Base-by-base conservation (phyloP, 2,888 invertebrate genomes). In the Lepeophtheirus nordmannii region DNA sequence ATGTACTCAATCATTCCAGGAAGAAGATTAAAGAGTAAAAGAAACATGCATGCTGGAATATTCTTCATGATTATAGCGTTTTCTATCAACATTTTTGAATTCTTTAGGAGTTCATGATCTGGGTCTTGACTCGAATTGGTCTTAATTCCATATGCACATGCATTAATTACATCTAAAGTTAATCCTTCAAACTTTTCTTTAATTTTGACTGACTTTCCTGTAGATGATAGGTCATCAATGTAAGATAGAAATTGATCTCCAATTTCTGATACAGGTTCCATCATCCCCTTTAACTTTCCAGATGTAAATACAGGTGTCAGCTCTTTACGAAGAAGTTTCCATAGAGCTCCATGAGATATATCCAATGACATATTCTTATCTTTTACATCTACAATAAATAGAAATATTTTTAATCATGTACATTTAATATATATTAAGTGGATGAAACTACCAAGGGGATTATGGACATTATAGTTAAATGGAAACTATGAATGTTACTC, bases 281-380 rank as follows among this genome's bases (percentile, higher is more conserved):
- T 46, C 53, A 46, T 46, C 17, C 53, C 53, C 8, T 46, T 46
- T 8, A 46, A 17, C 8, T 46, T 46, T 46, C 53, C 53, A 46
- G 53, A 46, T 14, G 53, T 46, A 8, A 46, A 46, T n/a, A 46
- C 8, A n/a, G 53, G 53, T 3, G 53, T 5, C 30, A 46, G 8
- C 53, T 46, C 53, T 17, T 46, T 46, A 17, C 53, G 53, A 17
- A 46, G 53, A n/a, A 46, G 53, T 46, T 46, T 46, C 53, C 53
- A 46, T n/a, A 5, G 14, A 17, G 53, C n/a, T 8, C 53, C 53
- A 8, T 46, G 53, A 46, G 53, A 46, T 17, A 46, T 8, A 46
- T 46, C 53, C 8, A 46, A n/a, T 1, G 53, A 8, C 14, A 46
- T 3, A 46, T 46, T 46, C 17, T 46, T 46, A 46, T 46, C 53